phyloP scores from a whole-genome alignment of 2,797 vertebrate genomes.

The Syncerus caffer region DNA sequence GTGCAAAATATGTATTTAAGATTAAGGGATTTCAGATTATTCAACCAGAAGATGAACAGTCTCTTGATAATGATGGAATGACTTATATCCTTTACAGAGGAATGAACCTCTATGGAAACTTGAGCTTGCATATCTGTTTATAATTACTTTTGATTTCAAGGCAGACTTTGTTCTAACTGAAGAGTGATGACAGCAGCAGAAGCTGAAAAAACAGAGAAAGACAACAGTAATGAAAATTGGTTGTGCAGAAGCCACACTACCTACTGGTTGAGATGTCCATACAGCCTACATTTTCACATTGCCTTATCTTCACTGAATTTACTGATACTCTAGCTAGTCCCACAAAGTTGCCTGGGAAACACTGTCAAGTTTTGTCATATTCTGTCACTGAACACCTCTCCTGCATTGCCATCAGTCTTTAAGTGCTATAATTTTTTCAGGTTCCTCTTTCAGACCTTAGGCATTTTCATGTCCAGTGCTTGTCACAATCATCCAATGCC shows the following conservation, averaged over 20 bases:
- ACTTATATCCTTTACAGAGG: neutral
- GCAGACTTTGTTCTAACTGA: neutral
- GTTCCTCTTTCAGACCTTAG: neutral
- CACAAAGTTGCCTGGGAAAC: neutral
- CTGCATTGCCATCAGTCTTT: neutral
- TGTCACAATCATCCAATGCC: neutral
- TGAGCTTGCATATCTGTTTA: neutral
- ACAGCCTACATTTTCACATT: neutral
- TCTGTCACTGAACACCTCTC: neutral
- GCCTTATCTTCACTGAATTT: neutral
- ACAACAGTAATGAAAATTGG: neutral
- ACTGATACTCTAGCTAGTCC: neutral
- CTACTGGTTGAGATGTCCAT: fast-evolving
- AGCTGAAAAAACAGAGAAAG: neutral
- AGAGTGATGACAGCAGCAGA: neutral
- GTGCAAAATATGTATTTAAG: neutral
- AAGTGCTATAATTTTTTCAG: neutral
- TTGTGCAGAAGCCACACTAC: neutral
- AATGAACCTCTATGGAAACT: neutral
- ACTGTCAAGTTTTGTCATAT: neutral
- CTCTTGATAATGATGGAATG: neutral
- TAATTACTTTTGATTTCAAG: constrained; percentile 13
- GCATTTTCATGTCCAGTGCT: neutral
- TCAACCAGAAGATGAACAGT: constrained; percentile 11
- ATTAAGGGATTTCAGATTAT: neutral